Conservation (phyloP, 2,797 vertebrate genomes). For the Hybognathus amarus region DNA sequence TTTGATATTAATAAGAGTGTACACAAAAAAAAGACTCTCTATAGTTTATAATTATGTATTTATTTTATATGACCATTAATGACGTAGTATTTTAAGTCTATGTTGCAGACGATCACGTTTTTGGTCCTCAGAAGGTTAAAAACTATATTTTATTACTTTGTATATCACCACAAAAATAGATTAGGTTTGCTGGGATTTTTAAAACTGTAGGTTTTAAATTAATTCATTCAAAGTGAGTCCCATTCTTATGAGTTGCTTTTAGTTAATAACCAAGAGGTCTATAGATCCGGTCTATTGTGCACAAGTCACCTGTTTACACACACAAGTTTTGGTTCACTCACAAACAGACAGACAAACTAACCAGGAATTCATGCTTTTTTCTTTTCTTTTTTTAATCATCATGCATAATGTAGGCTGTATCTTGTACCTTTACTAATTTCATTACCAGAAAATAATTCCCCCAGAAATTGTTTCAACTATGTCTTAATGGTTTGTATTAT, state of each 20-base stretch:
- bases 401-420: neutral
- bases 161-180: neutral
- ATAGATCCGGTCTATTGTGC: neutral
- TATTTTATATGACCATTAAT: too few relatives aligned
- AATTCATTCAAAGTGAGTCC: neutral
- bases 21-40: too few relatives aligned
- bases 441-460: neutral
- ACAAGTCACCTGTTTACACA: neutral
- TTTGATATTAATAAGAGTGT: too few relatives aligned
- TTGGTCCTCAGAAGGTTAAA: too few relatives aligned
- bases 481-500: conserved; percentile 1
- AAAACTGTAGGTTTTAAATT: neutral
- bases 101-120: too few relatives aligned
- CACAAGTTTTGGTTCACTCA: neutral
- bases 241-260: neutral
- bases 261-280: neutral
- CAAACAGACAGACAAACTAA: neutral
- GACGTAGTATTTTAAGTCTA: too few relatives aligned
- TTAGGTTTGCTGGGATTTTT: neutral
- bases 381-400: neutral
- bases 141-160: neutral
- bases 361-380: neutral
- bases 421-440: neutral
- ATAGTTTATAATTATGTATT: too few relatives aligned
- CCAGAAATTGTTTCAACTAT: neutral